phyloP scores from a whole-genome alignment of 2,113 vertebrate species.

The Beaufortia kweichowensis region DNA sequence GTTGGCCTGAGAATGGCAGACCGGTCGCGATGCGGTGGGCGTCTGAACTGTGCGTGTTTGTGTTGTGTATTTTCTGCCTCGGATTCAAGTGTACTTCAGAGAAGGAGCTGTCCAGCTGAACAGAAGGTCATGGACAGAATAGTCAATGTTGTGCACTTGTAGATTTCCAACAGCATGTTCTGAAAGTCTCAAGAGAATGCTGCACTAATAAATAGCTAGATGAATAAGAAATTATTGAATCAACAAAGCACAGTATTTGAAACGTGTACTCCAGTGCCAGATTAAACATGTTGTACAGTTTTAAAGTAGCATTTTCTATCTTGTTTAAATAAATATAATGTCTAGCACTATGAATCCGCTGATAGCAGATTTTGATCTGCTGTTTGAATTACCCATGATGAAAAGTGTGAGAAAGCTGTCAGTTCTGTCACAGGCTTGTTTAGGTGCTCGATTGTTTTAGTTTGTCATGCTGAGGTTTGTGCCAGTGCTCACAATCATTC shows the following conservation, averaged over 20 bases:
- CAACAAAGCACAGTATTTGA: background rate
- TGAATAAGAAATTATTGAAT: conserved; percentile 37
- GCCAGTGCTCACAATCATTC: background rate
- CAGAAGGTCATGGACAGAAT: conserved; percentile 36
- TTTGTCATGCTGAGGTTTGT: conserved; percentile 10
- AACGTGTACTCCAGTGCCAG: conserved; percentile 21
- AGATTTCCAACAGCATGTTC: conserved; percentile 25
- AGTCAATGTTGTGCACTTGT: conserved; percentile 15
- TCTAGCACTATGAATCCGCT: background rate
- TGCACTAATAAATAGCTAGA: conserved; percentile 38
- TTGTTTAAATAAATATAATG: conserved; percentile 34
- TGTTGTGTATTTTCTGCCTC: conserved; percentile 36
- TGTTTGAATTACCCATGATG: conserved; percentile 38
- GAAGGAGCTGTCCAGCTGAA: conserved; percentile 37
- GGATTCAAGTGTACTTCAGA: conserved; percentile 35
- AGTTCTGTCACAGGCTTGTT: conserved; percentile 25
- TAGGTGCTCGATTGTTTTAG: conserved; percentile 12
- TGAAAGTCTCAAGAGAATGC: conserved; percentile 31
- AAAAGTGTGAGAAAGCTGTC: conserved; percentile 25
- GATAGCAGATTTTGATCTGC: conserved; percentile 34
- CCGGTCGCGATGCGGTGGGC: conserved; percentile 14
- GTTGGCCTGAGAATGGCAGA: conserved; percentile 51
- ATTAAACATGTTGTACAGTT: conserved; percentile 13
- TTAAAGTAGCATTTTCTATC: conserved; percentile 11
- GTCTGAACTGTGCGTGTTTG: conserved; percentile 23